Conservation (phyloP, 2,888 invertebrate species). For the Tipula vernalis region DNA sequence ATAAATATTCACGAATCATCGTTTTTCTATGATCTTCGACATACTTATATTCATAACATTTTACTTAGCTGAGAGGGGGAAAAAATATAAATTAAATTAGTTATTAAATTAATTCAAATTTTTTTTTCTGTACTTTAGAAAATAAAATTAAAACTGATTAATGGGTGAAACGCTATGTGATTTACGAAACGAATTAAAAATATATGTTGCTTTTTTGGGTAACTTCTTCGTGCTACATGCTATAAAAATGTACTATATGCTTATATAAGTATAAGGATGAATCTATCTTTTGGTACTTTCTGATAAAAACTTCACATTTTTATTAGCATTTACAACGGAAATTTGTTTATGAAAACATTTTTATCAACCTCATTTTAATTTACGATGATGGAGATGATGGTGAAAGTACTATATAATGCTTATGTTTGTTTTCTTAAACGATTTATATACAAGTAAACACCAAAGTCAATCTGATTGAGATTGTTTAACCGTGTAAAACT, state of each 20-base stretch:
- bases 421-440: neutral
- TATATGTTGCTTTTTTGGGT: neutral
- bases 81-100: neutral
- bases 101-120: neutral
- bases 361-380: neutral
- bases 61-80: too few species aligned
- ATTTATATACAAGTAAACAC: neutral
- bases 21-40: too few species aligned
- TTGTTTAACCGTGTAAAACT: neutral
- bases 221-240: neutral
- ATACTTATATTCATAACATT: too few species aligned
- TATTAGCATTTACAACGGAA: neutral
- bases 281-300: neutral
- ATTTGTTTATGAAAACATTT: neutral
- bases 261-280: too few species aligned
- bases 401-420: neutral
- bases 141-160: neutral
- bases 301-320: neutral
- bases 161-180: neutral
- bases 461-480: neutral
- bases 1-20: too few species aligned
- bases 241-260: neutral
- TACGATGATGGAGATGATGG: neutral
- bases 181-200: neutral
- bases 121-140: neutral